These are phyloP conservation scores for Dimorphilus gyrociliatus DNA, from an alignment of 2,888 invertebrate species.

Conservation along the genomic window DNA sequence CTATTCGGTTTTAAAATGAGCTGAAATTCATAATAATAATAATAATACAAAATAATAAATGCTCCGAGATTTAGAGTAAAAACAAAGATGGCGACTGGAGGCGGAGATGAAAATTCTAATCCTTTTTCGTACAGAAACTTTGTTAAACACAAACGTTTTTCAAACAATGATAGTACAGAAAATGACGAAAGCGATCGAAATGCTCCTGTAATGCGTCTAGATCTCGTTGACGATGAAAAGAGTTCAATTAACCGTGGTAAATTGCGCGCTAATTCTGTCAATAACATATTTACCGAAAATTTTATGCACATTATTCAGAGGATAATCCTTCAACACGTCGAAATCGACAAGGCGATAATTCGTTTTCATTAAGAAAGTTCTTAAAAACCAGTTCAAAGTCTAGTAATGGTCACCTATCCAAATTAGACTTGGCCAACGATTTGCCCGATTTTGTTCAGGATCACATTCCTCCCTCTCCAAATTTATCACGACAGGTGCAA, in stretches of 20 bases:
- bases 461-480: no score
- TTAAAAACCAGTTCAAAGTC: constrained; percentile 4
- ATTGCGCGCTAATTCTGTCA: no score
- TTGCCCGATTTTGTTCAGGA: constrained; percentile 34
- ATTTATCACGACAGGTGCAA: no score
- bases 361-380: no score
- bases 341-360: no score
- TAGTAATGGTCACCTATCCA: constrained; percentile 4
- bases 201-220: neutral
- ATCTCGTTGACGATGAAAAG: neutral
- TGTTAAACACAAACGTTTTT: constrained; percentile 17
- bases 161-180: constrained; percentile 7
- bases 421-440: constrained; percentile 21
- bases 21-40: no score
- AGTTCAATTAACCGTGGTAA: neutral
- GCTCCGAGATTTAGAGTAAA: no score
- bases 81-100: constrained; percentile 19
- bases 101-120: constrained; percentile 19
- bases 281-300: no score
- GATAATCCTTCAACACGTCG: neutral
- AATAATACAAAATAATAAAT: no score
- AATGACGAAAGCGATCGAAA: neutral
- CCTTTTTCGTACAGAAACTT: constrained; percentile 34
- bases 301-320: neutral
- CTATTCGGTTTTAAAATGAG: no score